Conservation (phyloP, 2,888 invertebrate species). For the Oxytorus armatus region DNA sequence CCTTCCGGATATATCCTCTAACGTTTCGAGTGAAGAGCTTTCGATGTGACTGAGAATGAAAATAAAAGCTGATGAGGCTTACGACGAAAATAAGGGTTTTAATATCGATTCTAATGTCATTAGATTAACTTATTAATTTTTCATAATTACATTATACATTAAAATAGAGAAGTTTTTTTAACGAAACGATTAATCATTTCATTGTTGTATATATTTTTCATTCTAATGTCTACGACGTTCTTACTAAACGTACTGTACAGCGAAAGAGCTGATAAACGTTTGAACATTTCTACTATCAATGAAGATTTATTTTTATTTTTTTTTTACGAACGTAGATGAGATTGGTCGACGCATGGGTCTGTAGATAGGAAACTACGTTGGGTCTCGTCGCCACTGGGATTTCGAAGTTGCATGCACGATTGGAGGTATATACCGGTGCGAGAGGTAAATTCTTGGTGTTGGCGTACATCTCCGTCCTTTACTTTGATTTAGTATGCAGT, state of each 20-base stretch:
- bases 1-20: constrained; percentile 66
- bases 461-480: constrained; percentile 63
- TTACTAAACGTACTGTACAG: no score
- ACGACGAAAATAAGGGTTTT: not conserved
- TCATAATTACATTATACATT: not conserved
- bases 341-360: constrained; percentile 13
- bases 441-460: constrained; percentile 54
- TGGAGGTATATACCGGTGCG: constrained; percentile 27
- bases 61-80: constrained; percentile 11
- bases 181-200: no score
- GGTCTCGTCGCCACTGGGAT: constrained; percentile 51
- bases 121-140: not conserved
- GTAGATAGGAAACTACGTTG: constrained; percentile 13
- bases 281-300: no score
- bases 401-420: constrained; percentile 54
- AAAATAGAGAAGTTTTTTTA: no score
- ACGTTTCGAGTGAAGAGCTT: constrained; percentile 61
- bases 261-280: no score
- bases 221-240: no score
- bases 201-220: no score
- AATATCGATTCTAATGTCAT: not conserved
- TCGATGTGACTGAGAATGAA: constrained; percentile 30
- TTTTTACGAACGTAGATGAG: constrained; percentile 13
- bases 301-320: constrained; percentile 2
- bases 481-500: constrained; percentile 82